Evolutionary conservation across 2,797 vertebrate genomes (phyloP).

Genomic region (Diplodus sargus): DNA sequence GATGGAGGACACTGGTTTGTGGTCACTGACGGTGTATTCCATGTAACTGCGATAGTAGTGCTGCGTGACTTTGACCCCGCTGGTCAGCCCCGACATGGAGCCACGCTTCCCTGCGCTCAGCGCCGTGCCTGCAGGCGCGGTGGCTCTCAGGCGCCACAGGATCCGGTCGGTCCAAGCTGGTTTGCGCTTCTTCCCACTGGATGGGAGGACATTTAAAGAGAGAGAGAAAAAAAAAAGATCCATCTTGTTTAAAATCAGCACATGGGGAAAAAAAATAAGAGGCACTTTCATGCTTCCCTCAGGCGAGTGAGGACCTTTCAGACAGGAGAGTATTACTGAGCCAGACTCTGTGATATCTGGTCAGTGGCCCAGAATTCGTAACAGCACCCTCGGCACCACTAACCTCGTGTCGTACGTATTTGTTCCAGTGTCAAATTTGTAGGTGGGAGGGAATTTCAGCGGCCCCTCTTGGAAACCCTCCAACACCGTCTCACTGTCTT

Average conservation of each 20-base stretch:
- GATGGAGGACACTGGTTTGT: constrained; percentile 96
- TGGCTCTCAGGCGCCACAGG: constrained; percentile 93
- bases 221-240: constrained; percentile 12
- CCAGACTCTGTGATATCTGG: constrained; percentile 21
- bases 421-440: constrained; percentile 98
- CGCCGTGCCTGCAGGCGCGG: constrained; percentile 57
- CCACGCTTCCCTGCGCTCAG: constrained; percentile 70
- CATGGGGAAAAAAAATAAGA: neutral
- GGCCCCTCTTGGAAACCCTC: constrained; percentile 95
- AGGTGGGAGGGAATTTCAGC: constrained; percentile 95
- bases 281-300: neutral
- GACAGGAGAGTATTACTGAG: constrained; percentile 17
- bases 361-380: constrained; percentile 46
- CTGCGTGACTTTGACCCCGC: constrained; percentile 88
- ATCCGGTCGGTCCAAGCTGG: constrained; percentile 99
- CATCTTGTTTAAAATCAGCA: neutral
- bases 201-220: constrained; percentile 8
- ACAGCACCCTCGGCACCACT: constrained; percentile 35
- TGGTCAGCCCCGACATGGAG: constrained; percentile 81
- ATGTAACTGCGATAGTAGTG: constrained; percentile 95
- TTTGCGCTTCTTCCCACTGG: constrained; percentile 96
- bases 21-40: constrained; percentile 95
- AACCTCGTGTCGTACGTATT: constrained; percentile 97
- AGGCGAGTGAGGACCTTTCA: constrained; percentile 52
- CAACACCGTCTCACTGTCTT: constrained; percentile 92